Conservation (phyloP, 2,797 vertebrate species). For the Buceros bicornis region DNA sequence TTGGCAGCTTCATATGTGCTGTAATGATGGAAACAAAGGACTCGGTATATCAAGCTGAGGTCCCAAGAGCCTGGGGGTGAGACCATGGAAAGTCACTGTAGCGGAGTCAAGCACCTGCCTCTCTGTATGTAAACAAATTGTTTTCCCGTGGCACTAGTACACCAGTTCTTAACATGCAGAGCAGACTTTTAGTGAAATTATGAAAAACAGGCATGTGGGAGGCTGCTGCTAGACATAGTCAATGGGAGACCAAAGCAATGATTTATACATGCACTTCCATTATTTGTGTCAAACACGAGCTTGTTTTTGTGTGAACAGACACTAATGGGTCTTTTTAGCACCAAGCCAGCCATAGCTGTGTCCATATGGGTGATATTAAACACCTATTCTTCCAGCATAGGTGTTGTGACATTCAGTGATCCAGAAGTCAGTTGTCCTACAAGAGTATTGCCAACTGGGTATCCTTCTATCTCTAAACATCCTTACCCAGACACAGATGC, state of each 20-base stretch:
- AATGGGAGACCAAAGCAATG: constrained; percentile 11
- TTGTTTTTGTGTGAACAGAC: not conserved
- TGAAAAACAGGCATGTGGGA: not conserved
- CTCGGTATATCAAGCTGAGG: not conserved
- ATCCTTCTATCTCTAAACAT: not conserved
- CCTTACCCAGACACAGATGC: not conserved
- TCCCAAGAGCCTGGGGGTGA: not conserved
- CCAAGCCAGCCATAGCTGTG: not conserved
- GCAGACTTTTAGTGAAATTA: constrained; percentile 24
- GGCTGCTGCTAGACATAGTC: not conserved
- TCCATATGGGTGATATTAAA: not conserved
- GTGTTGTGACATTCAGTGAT: not conserved
- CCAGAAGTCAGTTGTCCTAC: constrained; percentile 8
- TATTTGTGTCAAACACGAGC: not conserved
- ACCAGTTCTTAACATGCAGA: not conserved
- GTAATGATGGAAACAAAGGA: not conserved
- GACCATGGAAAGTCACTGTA: not conserved
- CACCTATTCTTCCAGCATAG: constrained; percentile 19
- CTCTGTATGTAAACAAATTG: constrained; percentile 6
- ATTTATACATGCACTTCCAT: constrained; percentile 8
- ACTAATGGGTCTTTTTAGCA: not conserved
- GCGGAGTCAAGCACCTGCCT: not conserved
- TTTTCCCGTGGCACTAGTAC: not conserved
- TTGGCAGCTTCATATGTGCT: not conserved
- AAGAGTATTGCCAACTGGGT: not conserved